Percentiles rank a stretch among this genome's conserved stretches.
phyloP scores from a whole-genome alignment of 2,113 vertebrate species.

The Phoxinus phoxinus region DNA sequence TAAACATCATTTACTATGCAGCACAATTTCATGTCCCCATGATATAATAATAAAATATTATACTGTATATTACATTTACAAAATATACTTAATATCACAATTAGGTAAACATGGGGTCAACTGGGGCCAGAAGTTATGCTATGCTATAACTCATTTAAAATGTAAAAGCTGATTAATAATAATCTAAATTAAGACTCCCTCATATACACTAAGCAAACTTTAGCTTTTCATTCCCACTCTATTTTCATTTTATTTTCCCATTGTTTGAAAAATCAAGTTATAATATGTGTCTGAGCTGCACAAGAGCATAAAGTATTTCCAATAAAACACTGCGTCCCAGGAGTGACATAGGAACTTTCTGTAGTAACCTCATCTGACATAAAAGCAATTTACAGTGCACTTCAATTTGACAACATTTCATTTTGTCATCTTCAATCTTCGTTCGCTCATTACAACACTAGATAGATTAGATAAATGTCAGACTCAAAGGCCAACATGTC shows the following conservation, averaged over 20 bases:
- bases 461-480: conserved; percentile 31
- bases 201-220: background rate
- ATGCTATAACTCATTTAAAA: no score
- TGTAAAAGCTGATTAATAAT: background rate
- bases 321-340: background rate
- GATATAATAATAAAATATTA: no score
- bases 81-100: no score
- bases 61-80: no score
- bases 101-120: no score
- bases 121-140: no score
- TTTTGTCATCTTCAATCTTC: conserved; percentile 31
- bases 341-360: background rate
- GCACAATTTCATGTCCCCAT: no score
- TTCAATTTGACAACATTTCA: conserved; percentile 23
- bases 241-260: background rate
- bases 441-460: conserved; percentile 9
- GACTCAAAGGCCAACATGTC: conserved; percentile 34
- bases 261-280: background rate
- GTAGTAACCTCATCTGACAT: background rate
- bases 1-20: no score
- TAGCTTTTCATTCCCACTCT: background rate
- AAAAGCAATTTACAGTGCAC: background rate
- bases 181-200: background rate
- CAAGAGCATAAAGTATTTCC: background rate
- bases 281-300: background rate